Evolutionary conservation across 2,888 invertebrate genomes (phyloP), one percentile per base, ranked within the genome.

Genomic region (Apocheima hispidaria): DNA sequence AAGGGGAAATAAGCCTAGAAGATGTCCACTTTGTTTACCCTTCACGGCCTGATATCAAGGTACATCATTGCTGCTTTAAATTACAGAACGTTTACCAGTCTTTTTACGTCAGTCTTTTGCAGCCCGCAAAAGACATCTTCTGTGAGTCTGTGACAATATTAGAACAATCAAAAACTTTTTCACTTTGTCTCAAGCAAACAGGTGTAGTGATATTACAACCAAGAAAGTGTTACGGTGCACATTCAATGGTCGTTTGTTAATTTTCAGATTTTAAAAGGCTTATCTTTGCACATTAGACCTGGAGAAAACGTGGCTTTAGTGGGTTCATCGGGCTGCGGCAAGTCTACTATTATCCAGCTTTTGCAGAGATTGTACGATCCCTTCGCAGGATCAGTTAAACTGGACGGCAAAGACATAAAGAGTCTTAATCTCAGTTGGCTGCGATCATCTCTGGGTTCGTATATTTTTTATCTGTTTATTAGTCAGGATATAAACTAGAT

Each of bases 11-110:
- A 30, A 90, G 93, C 61, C 94, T 97, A 70, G 94, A 94, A 68
- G 93, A 95, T 68, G 94, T 97, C 1, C 90, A 94, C 71, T 98
- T 98, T 78, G 93, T 93, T 51, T 98, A 98, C 82, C 98, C 98
- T 0, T 95, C 97, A 0, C 87, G 98, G 49, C 94, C 95, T 14
- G 95, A 96, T 71, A 95, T 96, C 0, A 93, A 94, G 88, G 95
- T 48, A 33, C 16, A 16, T 44, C 14, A 26, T 14, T 14, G 14
- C 35, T 12, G 14, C 1, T 12, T 30, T 12, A 12, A 30, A 30
- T 30, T 30, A 30, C 1, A 3, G 9, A 9, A 30, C 30, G 30
- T 3, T 7, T 26, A 4, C 26, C 26, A 26, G 9, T 26, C 9
- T 5, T 7, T 7, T 26, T 26, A 7, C 5, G 6, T 4, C 1